Conservation (phyloP, 2,113 vertebrate species). For the Xerus inauris region DNA sequence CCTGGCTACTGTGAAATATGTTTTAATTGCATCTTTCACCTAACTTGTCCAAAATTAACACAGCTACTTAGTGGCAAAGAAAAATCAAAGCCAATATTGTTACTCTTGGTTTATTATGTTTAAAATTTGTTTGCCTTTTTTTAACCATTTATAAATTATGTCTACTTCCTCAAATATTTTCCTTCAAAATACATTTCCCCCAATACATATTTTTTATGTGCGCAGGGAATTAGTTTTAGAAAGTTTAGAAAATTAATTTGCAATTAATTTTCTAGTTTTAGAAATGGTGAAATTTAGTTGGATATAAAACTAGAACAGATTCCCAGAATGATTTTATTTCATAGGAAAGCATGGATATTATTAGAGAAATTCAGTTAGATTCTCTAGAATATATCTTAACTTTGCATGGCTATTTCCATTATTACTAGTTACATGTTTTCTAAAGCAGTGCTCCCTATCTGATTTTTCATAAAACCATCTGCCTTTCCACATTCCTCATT, state of each 20-base stretch:
- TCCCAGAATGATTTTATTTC: slow-evolving; percentile 9
- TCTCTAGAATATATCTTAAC: slow-evolving; percentile 31
- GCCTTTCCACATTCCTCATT: background rate
- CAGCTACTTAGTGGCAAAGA: background rate
- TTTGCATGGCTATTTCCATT: background rate
- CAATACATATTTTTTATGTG: background rate
- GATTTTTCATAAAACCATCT: slow-evolving; percentile 1
- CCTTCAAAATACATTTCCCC: too few species aligned
- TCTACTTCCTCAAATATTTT: slow-evolving; percentile 21
- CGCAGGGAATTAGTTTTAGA: slow-evolving; percentile 7
- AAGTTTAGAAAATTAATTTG: too few species aligned
- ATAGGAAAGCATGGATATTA: background rate
- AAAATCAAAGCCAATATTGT: slow-evolving; percentile 14
- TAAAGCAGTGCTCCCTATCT: background rate
- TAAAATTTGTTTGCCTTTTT: background rate
- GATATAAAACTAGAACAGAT: background rate
- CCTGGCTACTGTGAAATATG: slow-evolving; percentile 9
- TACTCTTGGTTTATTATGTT: background rate
- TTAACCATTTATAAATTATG: background rate
- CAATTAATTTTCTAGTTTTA: too few species aligned
- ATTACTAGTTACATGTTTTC: background rate
- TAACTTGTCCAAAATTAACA: slow-evolving; percentile 28
- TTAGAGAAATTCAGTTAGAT: background rate
- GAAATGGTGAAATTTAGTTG: background rate
- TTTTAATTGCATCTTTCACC: slow-evolving; percentile 36